Base-by-base conservation (phyloP, 2,113 vertebrate species). In the Hyperopisus bebe region DNA sequence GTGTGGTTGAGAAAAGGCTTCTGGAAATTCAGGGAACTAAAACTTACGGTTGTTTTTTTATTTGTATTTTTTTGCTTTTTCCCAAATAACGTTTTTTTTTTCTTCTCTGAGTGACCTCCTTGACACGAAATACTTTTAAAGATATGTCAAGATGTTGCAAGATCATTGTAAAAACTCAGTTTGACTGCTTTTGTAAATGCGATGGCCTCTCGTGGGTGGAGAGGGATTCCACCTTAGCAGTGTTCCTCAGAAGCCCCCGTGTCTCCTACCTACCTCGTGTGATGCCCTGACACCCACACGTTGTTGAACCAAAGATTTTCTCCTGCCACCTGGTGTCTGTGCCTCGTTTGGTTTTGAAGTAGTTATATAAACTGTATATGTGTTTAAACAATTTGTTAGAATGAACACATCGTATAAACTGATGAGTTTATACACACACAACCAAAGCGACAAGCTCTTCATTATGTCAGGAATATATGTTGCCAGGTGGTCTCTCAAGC, bases 261-360 rank as follows among this genome's bases (percentile, higher is more conserved):
- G 8, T 17, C 89, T 62, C 93, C 92, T 74, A 27, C 80, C 95
- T 96, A 96, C 95, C 95, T 96, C 96, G 96, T 95, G 35, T 95
- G 94, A 95, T 94, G 94, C 91, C 35, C 74, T 94, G 93, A 95
- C 94, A 94, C 94, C 94, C 95, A 95, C 93, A 95, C 94, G 93
- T 96, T 95, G 92, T 94, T 95, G 94, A 96, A 96, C 96, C 95
- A 96, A 96, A 96, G 96, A 95, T 94, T 94, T 95, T 95, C 94
- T 95, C 92, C 95, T 93, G 94, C 95, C 95, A 95, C 95, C 95
- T 94, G 95, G 95, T 94, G 94, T 95, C 93, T 93, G 93, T 95
- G 87, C n/a, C 82, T 93, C 87, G 5, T 44, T 88, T 62, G 53
- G 51, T 88, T 88, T 53, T 55, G 35, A 84, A 47, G 82, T 77